A percentile compares a stretch with the other conserved stretches of the same genome.
Evolutionary conservation across 1,140 invertebrate species (phyloP).

Genomic region (Rhyzopertha dominica): DNA sequence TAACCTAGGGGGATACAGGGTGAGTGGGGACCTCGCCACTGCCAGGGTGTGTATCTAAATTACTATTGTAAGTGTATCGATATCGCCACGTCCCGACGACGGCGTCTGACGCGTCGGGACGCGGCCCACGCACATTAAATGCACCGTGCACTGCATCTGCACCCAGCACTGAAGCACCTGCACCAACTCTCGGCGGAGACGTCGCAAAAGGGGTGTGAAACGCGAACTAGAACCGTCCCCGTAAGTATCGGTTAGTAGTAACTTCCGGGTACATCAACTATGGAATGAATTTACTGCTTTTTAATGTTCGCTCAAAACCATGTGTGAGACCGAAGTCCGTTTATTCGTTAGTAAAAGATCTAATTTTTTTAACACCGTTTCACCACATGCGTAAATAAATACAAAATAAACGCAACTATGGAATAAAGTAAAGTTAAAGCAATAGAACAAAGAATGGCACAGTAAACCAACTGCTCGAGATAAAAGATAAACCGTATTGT

Average conservation of each 20-base stretch:
- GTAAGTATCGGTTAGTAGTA: slow-evolving; percentile 1
- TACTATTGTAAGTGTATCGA: slow-evolving; percentile 32
- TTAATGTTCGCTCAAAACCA: too few species aligned
- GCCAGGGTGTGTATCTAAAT: slow-evolving; percentile 66
- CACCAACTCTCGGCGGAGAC: slow-evolving; percentile 11
- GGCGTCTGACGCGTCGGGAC: slow-evolving; percentile 18
- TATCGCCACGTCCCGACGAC: slow-evolving; percentile 20
- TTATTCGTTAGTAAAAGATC: too few species aligned
- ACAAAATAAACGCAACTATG: too few species aligned
- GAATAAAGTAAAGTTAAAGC: too few species aligned
- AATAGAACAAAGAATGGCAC: too few species aligned
- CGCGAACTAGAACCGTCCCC: neutral
- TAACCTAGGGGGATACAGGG: slow-evolving; percentile 87
- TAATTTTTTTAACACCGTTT: too few species aligned
- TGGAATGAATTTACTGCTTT: too few species aligned
- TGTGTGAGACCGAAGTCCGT: too few species aligned
- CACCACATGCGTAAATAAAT: too few species aligned
- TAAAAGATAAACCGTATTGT: too few species aligned
- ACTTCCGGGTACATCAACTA: slow-evolving; percentile 2
- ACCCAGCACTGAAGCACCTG: slow-evolving; percentile 22
- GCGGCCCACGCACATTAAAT: slow-evolving; percentile 13
- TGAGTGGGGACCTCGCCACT: slow-evolving; percentile 79
- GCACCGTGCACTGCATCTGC: slow-evolving; percentile 25
- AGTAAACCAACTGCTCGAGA: too few species aligned
- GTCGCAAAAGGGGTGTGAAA: neutral